Evolutionary conservation across 2,797 vertebrate species (phyloP).

Genomic region (Labeo calbasu): DNA sequence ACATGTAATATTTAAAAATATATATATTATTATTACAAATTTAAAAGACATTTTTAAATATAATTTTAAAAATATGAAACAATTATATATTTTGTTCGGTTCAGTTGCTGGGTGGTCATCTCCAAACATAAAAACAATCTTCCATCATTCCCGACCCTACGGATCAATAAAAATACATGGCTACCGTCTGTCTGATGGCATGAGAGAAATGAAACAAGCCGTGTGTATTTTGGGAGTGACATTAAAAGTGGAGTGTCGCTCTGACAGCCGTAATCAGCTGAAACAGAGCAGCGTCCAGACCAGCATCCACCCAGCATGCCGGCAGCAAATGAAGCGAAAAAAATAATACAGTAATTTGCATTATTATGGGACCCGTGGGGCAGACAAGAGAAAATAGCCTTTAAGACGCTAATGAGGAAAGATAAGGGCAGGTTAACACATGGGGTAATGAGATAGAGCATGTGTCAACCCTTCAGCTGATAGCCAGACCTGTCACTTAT

Average conservation of each 20-base stretch:
- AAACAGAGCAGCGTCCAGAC: background rate
- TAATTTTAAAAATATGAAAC: too few species aligned
- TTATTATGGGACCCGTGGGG: slow-evolving; percentile 27
- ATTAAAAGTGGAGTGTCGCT: background rate
- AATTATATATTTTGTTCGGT: too few species aligned
- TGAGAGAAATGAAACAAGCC: background rate
- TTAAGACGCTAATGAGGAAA: slow-evolving; percentile 38
- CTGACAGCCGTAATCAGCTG: slow-evolving; percentile 21
- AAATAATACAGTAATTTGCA: slow-evolving; percentile 46
- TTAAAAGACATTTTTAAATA: too few species aligned
- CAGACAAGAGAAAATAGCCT: slow-evolving; percentile 35
- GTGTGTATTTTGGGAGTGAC: background rate
- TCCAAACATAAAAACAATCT: background rate
- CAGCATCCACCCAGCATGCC: slow-evolving; percentile 12
- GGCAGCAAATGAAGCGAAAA: slow-evolving; percentile 41
- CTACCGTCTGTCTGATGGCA: background rate
- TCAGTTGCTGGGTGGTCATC: background rate
- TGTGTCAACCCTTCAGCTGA: slow-evolving; percentile 11
- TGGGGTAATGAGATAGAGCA: slow-evolving; percentile 37
- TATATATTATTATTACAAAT: too few species aligned
- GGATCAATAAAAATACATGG: background rate
- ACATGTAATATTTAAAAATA: too few species aligned
- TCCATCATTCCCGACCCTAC: background rate
- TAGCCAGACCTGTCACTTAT: slow-evolving; percentile 8
- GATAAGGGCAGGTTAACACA: slow-evolving; percentile 44